Percentiles rank a stretch among this genome's conserved stretches.
phyloP scores from a whole-genome alignment of 2,113 vertebrate species.

The Colossoma macropomum region DNA sequence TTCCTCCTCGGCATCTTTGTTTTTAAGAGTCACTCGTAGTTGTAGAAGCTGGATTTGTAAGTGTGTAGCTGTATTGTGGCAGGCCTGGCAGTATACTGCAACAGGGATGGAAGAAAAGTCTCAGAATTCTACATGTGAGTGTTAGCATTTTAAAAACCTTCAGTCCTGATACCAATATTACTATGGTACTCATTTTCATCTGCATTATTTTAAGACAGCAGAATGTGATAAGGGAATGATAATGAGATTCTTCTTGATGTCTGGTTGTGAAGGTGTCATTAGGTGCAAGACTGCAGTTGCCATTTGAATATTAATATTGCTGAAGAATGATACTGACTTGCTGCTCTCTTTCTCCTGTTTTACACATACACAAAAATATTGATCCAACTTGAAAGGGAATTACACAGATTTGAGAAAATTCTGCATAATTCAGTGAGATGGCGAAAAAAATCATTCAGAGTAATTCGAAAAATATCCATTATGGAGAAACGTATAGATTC shows the following conservation, averaged over 20 bases:
- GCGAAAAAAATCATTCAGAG: no score
- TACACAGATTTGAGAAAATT: no score
- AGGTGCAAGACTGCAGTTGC: background rate
- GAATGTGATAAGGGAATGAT: background rate
- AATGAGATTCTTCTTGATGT: conserved; percentile 19
- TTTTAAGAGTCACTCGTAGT: no score
- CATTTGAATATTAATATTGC: background rate
- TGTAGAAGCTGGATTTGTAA: background rate
- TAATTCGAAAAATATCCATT: no score
- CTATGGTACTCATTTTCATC: background rate
- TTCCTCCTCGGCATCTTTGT: no score
- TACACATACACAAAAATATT: background rate
- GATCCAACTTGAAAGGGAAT: no score
- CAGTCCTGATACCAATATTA: background rate
- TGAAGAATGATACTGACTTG: background rate
- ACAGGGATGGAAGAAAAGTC: background rate
- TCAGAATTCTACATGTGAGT: background rate
- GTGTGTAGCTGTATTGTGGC: background rate
- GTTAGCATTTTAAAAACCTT: background rate
- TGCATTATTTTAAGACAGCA: background rate
- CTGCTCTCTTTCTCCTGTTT: background rate
- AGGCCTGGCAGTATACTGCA: background rate
- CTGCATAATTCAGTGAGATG: no score
- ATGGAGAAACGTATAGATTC: no score
- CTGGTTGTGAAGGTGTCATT: background rate